These are phyloP conservation scores for Drosophila aff. DNA, from an alignment of 1,140 invertebrate genomes.

Conservation along the genomic window DNA sequence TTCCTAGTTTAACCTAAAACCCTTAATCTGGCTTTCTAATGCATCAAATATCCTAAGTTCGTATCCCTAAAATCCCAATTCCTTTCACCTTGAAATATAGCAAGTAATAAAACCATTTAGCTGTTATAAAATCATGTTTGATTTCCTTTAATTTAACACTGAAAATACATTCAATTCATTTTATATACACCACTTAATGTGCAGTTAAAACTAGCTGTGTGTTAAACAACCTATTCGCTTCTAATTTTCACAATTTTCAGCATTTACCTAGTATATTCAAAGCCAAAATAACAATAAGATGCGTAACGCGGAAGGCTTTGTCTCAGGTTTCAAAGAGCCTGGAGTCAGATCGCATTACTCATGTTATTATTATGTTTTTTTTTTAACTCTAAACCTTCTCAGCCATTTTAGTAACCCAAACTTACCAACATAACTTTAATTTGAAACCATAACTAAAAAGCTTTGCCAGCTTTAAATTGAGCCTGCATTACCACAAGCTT, in stretches of 20 bases:
- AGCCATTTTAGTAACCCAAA: not conserved
- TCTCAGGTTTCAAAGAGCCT: too few species aligned
- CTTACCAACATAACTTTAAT: not conserved
- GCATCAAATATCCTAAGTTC: not conserved
- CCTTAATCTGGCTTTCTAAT: not conserved
- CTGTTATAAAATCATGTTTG: not conserved
- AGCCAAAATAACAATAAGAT: not conserved
- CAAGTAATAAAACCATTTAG: not conserved
- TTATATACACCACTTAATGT: not conserved
- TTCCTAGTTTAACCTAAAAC: conserved; percentile 7
- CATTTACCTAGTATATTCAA: not conserved
- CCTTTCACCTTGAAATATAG: not conserved
- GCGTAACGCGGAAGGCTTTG: not conserved
- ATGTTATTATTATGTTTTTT: not conserved
- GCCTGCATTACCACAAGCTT: not conserved
- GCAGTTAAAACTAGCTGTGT: too few species aligned
- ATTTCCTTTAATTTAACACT: not conserved
- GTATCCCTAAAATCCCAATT: not conserved
- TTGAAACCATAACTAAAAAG: too few species aligned
- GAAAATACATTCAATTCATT: not conserved
- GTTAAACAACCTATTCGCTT: not conserved
- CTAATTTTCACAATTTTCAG: not conserved
- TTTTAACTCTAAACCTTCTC: not conserved
- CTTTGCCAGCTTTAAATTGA: not conserved
- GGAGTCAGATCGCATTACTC: not conserved